phyloP scores from a whole-genome alignment of 1,140 invertebrate genomes.

The Condylostylus longicornis region DNA sequence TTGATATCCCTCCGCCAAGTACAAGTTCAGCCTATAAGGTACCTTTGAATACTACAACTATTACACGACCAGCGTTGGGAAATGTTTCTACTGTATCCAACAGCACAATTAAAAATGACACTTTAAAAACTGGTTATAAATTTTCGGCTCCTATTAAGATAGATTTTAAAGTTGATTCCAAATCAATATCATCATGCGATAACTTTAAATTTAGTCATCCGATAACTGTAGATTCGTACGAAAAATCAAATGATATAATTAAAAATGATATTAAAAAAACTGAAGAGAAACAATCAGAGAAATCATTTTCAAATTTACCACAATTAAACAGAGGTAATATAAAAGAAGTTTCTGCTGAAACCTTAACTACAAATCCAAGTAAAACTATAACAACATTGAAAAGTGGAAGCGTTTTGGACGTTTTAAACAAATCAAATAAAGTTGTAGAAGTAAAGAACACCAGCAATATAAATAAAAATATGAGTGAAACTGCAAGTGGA shows the following conservation, averaged over 20 bases:
- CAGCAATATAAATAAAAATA: too few relatives aligned
- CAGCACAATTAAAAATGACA: background rate
- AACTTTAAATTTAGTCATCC: slow-evolving; percentile 42
- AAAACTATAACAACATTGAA: slow-evolving; percentile 14
- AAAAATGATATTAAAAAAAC: too few relatives aligned
- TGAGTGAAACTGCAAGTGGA: too few relatives aligned
- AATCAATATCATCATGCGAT: slow-evolving; percentile 24
- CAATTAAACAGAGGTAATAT: too few relatives aligned
- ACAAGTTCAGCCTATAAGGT: background rate
- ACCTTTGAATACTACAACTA: background rate
- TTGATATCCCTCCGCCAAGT: slow-evolving; percentile 36
- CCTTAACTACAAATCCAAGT: too few relatives aligned
- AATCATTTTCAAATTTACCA: too few relatives aligned
- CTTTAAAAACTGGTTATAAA: slow-evolving; percentile 2
- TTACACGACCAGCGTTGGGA: background rate
- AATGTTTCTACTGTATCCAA: background rate
- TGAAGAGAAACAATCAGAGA: too few relatives aligned
- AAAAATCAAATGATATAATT: too few relatives aligned
- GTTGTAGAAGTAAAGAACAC: background rate
- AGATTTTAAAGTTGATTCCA: background rate
- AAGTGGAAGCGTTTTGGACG: slow-evolving; percentile 29
- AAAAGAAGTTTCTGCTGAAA: too few relatives aligned
- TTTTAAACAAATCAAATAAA: slow-evolving; percentile 8
- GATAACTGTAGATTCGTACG: slow-evolving; percentile 18
- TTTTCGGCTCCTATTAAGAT: slow-evolving; percentile 7